Base-by-base conservation (phyloP, 2,113 vertebrate genomes). In the Mandrillus leucophaeus region DNA sequence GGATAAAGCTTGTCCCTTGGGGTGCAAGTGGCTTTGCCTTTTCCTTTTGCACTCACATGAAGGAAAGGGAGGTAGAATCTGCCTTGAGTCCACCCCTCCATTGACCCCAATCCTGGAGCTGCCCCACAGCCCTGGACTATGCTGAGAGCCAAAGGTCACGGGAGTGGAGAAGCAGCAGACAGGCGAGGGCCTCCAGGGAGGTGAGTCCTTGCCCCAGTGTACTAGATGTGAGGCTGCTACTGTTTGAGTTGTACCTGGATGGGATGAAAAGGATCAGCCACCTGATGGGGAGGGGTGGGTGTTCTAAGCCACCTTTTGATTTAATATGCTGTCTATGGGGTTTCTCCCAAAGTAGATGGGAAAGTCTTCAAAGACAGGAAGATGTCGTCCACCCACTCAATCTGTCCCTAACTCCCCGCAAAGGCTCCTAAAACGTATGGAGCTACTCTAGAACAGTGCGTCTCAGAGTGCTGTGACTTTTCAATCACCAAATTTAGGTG, bases 181-280 rank as follows among this genome's bases (percentile, higher is more conserved):
- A 45, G n/a, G 43, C 6, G 22, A 22, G 10, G 20, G 18, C 50
- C 13, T 14, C 48, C 25, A 38, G 40, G 32, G 35, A 50, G 35
- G 35, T 6, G 18, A 59, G 11, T 14, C 2, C 5, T 30, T 25
- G 43, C 48, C 22, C 23, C 13, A 25, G 0, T 3, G 43, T 30
- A 6, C 27, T n/a, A 10, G 27, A 40, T 5, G 1, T 17, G 12
- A 16, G 20, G 11, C 6, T 0, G 50, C 27, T 25, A 5, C 80
- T 38, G 3, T 43, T 66, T 38, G 48, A 50, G 18, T 52, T 6
- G 2, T 13, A 20, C 0, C 3, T 8, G 3, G 57, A 8, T 61
- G 55, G 45, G 20, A 35, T 6, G 6, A 73, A 68, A 59, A n/a
- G 40, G 10, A 3, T 16, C 78, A 70, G 11, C n/a, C 73, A n/a